A percentile compares a stretch with the other conserved stretches of the same genome.
Conservation (phyloP, 1,140 invertebrate genomes). For the Scaptomyza pallida region DNA sequence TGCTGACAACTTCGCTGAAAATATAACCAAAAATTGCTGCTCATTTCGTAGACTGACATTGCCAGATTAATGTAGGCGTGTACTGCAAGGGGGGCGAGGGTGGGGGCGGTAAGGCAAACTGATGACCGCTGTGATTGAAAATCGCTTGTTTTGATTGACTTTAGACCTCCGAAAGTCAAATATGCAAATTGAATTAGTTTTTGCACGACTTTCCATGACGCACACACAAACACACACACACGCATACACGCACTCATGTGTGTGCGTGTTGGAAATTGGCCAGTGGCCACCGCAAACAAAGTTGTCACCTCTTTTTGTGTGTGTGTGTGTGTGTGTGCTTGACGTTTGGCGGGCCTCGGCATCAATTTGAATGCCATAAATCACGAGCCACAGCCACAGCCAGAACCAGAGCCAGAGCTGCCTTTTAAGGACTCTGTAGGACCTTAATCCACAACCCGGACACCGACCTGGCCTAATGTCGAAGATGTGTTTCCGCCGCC, state of each 20-base stretch:
- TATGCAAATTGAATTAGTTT: constrained; percentile 43
- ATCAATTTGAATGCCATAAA: constrained; percentile 54
- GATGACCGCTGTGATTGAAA: constrained; percentile 33
- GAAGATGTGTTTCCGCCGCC: constrained; percentile 58
- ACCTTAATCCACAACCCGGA: constrained; percentile 17
- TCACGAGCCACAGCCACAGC: constrained; percentile 14
- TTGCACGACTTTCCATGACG: background rate
- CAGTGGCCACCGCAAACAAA: constrained; percentile 30
- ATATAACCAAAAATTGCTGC: constrained; percentile 3
- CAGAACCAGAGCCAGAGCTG: background rate
- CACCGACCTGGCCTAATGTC: constrained; percentile 43
- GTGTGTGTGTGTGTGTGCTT: constrained; percentile 20
- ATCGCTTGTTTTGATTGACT: constrained; percentile 46
- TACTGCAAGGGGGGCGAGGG: no score
- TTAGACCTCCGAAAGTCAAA: constrained; percentile 24
- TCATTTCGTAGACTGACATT: background rate
- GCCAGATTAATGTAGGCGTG: background rate
- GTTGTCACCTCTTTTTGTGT: constrained; percentile 45
- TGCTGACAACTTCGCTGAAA: no score
- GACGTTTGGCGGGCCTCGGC: constrained; percentile 23
- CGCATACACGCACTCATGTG: no score
- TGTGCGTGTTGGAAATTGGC: constrained; percentile 3
- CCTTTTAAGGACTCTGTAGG: background rate
- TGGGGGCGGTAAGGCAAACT: background rate
- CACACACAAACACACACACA: no score